These are phyloP conservation scores for Ips nitidus DNA, from an alignment of 1,140 invertebrate species.

Conservation along the genomic window DNA sequence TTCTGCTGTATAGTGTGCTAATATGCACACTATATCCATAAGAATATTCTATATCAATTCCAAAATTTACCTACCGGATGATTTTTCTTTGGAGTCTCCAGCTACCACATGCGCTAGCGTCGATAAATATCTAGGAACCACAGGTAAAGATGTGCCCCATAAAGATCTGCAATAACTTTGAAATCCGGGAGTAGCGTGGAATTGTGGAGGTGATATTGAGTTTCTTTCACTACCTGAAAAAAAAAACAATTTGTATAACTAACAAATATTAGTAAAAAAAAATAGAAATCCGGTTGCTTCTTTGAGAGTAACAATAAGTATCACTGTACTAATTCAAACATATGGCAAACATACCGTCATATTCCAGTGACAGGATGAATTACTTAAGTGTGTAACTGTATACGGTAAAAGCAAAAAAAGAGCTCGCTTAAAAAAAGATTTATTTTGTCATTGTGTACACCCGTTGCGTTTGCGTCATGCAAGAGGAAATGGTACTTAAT, in stretches of 20 bases:
- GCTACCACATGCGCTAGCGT: constrained; percentile 34
- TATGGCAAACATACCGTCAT: constrained; percentile 5
- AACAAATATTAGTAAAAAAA: constrained; percentile 20
- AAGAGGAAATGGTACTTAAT: constrained; percentile 6
- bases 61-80: constrained; percentile 29
- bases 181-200: constrained; percentile 44
- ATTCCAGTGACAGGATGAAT: background rate
- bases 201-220: constrained; percentile 43
- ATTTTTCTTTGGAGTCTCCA: constrained; percentile 42
- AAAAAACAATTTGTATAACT: constrained; percentile 28
- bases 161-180: constrained; percentile 47
- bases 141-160: constrained; percentile 47
- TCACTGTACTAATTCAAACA: background rate
- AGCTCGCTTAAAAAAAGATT: constrained; percentile 3
- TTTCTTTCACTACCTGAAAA: constrained; percentile 41
- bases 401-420: constrained; percentile 3
- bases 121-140: constrained; percentile 47
- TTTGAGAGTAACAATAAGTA: background rate
- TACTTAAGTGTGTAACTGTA: constrained; percentile 2
- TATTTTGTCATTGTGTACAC: constrained; percentile 5
- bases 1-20: too few relatives aligned
- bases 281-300: background rate
- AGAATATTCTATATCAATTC: too few relatives aligned
- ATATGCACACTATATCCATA: too few relatives aligned
- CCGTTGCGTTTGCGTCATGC: constrained; percentile 8